Evolutionary conservation across 2,888 invertebrate genomes (phyloP).

Genomic region (Perdita meconis): DNA sequence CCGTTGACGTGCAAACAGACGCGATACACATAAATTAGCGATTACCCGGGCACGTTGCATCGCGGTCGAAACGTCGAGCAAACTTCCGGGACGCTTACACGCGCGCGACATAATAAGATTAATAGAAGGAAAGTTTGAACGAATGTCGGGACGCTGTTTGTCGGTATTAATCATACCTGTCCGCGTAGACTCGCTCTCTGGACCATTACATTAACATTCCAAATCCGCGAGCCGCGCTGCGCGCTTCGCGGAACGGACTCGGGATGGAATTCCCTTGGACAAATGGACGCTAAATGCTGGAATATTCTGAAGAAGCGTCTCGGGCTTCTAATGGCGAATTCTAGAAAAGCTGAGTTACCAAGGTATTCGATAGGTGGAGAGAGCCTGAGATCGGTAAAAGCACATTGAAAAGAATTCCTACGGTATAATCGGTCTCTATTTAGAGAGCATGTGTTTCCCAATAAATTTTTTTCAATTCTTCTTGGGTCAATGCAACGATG

Average conservation of each 20-base stretch:
- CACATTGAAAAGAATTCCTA: too few species aligned
- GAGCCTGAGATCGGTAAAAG: too few species aligned
- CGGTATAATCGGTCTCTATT: too few species aligned
- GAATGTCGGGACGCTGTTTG: slow-evolving; percentile 25
- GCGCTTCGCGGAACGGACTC: slow-evolving; percentile 2
- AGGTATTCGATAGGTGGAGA: background rate
- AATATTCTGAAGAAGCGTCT: background rate
- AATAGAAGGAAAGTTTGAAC: slow-evolving; percentile 42
- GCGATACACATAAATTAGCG: slow-evolving; percentile 42
- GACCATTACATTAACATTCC: slow-evolving; percentile 52
- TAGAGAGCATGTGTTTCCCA: too few species aligned
- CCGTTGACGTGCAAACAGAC: slow-evolving; percentile 32
- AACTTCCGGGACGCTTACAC: slow-evolving; percentile 23
- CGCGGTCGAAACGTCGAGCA: slow-evolving; percentile 4
- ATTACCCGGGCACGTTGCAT: slow-evolving; percentile 1
- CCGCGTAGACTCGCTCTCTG: slow-evolving; percentile 46
- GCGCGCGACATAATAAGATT: slow-evolving; percentile 36
- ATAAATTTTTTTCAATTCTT: too few species aligned
- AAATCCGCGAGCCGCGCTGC: slow-evolving; percentile 40
- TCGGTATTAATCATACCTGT: slow-evolving; percentile 37
- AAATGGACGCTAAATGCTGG: slow-evolving; percentile 26
- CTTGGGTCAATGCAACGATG: too few species aligned
- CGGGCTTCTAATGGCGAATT: background rate
- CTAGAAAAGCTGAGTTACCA: background rate
- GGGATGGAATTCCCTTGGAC: slow-evolving; percentile 18